Percentiles rank a stretch among this genome's conserved stretches.
These are phyloP conservation scores for Bombus pyrosoma DNA, from an alignment of 1,140 invertebrate genomes.

Conservation along the genomic window DNA sequence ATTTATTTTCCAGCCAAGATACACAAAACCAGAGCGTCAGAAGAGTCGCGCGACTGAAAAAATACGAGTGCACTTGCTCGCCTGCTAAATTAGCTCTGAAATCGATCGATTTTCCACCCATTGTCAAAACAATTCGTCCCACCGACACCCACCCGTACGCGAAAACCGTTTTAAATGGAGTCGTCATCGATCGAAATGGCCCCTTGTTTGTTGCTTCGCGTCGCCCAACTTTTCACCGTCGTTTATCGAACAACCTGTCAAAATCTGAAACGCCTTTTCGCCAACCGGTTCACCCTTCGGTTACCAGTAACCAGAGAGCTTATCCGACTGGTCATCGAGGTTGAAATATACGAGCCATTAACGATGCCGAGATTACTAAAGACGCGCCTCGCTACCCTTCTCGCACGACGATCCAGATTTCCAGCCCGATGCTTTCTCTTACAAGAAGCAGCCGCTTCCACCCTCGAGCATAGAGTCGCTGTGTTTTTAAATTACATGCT, in stretches of 20 bases:
- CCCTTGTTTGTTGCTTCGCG: background rate
- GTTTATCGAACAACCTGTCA: background rate
- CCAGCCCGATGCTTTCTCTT: background rate
- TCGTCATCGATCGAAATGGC: background rate
- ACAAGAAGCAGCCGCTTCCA: background rate
- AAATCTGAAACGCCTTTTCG: too few species aligned
- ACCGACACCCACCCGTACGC: background rate
- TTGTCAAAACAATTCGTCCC: slow-evolving; percentile 5
- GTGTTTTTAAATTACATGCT: slow-evolving; percentile 58
- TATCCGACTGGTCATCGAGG: background rate
- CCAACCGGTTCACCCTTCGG: too few species aligned
- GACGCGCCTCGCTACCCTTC: background rate
- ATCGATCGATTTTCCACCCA: background rate
- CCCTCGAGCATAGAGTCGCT: background rate
- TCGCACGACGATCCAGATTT: background rate
- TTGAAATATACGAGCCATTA: background rate
- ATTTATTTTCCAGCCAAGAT: slow-evolving; percentile 6
- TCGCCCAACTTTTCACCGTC: background rate
- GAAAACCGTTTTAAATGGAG: slow-evolving; percentile 21
- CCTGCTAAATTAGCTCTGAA: background rate
- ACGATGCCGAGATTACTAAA: background rate
- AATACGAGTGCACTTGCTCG: background rate
- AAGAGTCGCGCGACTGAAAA: background rate
- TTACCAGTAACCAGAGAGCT: too few species aligned
- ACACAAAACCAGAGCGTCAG: background rate